Base-by-base conservation (phyloP, 2,888 invertebrate species). In the Pilophorus perplexus region DNA sequence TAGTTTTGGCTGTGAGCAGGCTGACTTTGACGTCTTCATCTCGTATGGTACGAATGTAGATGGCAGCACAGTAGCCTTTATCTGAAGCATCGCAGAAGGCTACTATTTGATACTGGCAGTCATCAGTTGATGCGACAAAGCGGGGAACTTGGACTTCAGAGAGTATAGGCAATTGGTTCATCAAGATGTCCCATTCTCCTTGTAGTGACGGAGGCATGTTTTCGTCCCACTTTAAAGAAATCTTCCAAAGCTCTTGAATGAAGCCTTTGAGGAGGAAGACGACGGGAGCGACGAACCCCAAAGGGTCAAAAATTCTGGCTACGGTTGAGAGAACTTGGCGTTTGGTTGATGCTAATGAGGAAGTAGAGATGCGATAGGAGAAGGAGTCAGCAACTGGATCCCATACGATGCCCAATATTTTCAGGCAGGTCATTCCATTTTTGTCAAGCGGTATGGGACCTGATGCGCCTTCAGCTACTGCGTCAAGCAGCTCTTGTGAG, bases 401-500 rank as follows among this genome's bases (percentile, higher is more conserved):
- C 69, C 69, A 69, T n/a, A 48, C 12, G 8, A 69, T 6, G 2
- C 64, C 69, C 1, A 69, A 27, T 12, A 65, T 64, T 20, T 68
- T 68, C 14, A 68, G 25, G 2, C 33, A 16, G 10, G 40, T 12
- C 14, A 14, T 3, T 28, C 28, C 54, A 16, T 54, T 14, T 6
- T 23, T 33, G 2, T 54, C 16, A 54, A 54, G 27, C 6, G 33
- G 10, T n/a, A 54, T 25, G 12, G 28, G 52, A 2, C 57, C 66
- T 5, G 57, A 40, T 4, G 18, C 6, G 5, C 23, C n/a, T 3
- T 28, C 18, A 22, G 44, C 46, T n/a, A 62, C 52, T n/a, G 37
- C 2, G 4, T 62, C 12, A 8, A 67, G 37, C 23, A 67, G n/a
- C 2, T 62, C 60, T 14, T 12, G n/a, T 2, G n/a, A 2, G 27